A percentile compares a stretch with the other conserved stretches of the same genome.
phyloP scores from a whole-genome alignment of 2,888 invertebrate genomes.

The Melitaea athalia region DNA sequence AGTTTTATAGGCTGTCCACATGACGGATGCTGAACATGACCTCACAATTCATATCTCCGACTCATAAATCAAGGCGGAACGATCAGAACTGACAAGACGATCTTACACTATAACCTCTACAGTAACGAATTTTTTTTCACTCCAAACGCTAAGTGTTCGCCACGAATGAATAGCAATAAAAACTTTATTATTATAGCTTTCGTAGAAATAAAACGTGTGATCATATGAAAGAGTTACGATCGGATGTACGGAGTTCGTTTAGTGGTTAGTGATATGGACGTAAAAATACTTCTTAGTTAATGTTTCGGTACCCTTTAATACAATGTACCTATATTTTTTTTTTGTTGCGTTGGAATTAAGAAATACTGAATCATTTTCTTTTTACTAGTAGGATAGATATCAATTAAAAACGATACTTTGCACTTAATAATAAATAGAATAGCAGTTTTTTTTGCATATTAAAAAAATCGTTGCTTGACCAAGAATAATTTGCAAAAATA shows the following conservation, averaged over 20 bases:
- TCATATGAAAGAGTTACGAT: slow-evolving; percentile 61
- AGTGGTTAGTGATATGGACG: slow-evolving; percentile 25
- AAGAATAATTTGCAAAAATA: too few relatives aligned
- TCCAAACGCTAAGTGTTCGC: slow-evolving; percentile 66
- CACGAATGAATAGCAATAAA: slow-evolving; percentile 74
- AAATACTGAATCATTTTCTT: not conserved
- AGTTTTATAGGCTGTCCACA: slow-evolving; percentile 67
- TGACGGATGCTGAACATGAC: slow-evolving; percentile 74
- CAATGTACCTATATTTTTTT: not conserved
- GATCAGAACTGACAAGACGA: slow-evolving; percentile 73
- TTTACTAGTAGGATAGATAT: not conserved
- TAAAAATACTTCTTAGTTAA: slow-evolving; percentile 16
- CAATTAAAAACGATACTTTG: not conserved
- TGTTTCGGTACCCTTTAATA: not conserved
- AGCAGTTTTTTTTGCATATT: not conserved
- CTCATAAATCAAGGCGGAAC: slow-evolving; percentile 73
- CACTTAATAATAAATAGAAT: not conserved
- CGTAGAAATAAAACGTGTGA: slow-evolving; percentile 75
- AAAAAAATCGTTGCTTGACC: too few relatives aligned
- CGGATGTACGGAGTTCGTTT: slow-evolving; percentile 30
- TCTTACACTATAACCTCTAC: slow-evolving; percentile 64
- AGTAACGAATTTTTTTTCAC: slow-evolving; percentile 40
- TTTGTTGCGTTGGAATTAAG: not conserved
- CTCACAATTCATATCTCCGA: slow-evolving; percentile 68
- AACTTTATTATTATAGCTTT: slow-evolving; percentile 77